Evolutionary conservation across 2,888 invertebrate species (phyloP), one percentile per base, ranked within the genome.

Genomic region (Opisthograptis luteolata): DNA sequence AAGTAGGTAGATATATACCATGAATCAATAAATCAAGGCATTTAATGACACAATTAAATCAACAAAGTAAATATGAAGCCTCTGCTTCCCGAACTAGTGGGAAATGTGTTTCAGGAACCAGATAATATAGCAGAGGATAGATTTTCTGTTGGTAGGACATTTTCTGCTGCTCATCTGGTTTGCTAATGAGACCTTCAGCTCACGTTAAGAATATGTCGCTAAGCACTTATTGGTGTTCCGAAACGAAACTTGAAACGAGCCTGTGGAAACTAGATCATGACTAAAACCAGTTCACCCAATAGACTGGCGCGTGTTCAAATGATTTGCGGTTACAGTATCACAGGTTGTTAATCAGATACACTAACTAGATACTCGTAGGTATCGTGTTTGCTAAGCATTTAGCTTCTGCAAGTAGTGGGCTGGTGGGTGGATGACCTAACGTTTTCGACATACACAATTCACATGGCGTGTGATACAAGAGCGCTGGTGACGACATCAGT

Each of bases 371-470:
- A n/a, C 22, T 15, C 27, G 35, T 30, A 41, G 35, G 15, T 24
- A 41, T 34, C 7, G 37, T 41, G 22, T n/a, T n/a, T 32, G 31
- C 36, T 42, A 19, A 37, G 12, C 31, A 32, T 36, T 42, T 42
- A 42, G 19, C 20, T 20, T 37, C 25, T 35, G 25, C 17, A 35
- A 24, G 6, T 30, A 15, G 30, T 14, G 30, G 7, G 9, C 13
- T 8, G n/a, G 42, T 43, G 43, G 49, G 43, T 43, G 43, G 49
- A 17, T 49, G 49, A 49, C 20, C 32, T 32, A 37, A 49, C 13
- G 37, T 49, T 37, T 49, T 32, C 49, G 12, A 49, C 25, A 43
- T 27, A 31, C 27, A 28, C 30, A 19, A 43, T 27, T 25, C 27
- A 28, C 30, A 19, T 15, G 27, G 37, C 10, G 9, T 13, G 27